phyloP scores from a whole-genome alignment of 2,888 invertebrate genomes.

The Polyploca ridens region DNA sequence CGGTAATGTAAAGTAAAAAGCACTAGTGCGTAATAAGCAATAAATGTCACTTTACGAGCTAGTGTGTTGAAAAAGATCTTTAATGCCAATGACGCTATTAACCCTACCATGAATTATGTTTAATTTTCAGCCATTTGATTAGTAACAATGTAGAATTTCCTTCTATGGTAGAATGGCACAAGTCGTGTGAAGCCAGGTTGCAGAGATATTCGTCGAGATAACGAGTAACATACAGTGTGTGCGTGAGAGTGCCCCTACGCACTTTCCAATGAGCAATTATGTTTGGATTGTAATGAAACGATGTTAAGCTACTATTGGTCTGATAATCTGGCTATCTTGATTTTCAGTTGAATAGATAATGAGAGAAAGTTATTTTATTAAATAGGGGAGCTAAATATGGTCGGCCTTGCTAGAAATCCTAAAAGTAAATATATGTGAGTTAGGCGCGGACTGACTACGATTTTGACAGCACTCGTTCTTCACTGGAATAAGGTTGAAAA shows the following conservation, averaged over 20 bases:
- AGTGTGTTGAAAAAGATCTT: background rate
- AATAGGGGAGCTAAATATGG: no score
- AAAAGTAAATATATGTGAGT: no score
- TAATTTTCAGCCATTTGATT: constrained; percentile 7
- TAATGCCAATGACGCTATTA: background rate
- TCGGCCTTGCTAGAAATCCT: no score
- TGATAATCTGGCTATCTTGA: background rate
- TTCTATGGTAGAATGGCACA: constrained; percentile 24
- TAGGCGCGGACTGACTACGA: no score
- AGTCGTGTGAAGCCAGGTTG: constrained; percentile 31
- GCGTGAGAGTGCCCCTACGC: constrained; percentile 49
- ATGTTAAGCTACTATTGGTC: constrained; percentile 6
- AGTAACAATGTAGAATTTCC: constrained; percentile 28
- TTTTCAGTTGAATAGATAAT: no score
- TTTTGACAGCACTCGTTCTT: no score
- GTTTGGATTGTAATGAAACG: constrained; percentile 12
- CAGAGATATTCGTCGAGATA: constrained; percentile 39
- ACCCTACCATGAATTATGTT: background rate
- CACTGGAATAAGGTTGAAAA: no score
- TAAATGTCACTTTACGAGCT: background rate
- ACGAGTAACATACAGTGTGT: constrained; percentile 26
- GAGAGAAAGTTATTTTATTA: background rate
- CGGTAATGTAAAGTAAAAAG: no score
- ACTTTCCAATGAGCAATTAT: constrained; percentile 51
- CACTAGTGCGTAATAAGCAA: no score